Conservation (phyloP, 2,113 vertebrate species). For the Thymallus thymallus region DNA sequence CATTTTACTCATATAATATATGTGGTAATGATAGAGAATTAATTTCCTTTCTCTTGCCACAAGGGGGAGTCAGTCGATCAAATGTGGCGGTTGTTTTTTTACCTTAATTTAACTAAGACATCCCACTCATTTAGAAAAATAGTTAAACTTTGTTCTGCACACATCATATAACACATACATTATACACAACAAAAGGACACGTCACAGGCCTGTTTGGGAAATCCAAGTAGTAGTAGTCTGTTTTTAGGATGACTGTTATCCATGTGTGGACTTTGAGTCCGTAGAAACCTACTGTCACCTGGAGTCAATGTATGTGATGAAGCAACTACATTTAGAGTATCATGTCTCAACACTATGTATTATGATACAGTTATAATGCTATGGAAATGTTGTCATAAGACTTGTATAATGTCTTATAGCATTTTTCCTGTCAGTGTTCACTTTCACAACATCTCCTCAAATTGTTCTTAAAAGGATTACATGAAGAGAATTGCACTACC, state of each 20-base stretch:
- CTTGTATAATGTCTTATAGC: too few species aligned
- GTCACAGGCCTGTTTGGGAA: not conserved
- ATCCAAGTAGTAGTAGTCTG: not conserved
- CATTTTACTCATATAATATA: constrained; percentile 26
- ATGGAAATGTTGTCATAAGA: not conserved
- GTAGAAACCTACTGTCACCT: not conserved
- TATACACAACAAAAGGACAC: not conserved
- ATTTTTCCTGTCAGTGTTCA: not conserved
- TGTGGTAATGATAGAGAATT: not conserved
- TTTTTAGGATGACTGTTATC: not conserved
- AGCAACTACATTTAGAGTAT: not conserved
- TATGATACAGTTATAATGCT: not conserved
- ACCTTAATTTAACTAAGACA: too few species aligned
- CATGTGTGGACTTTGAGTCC: not conserved
- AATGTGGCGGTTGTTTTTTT: not conserved
- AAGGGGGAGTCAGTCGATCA: constrained; percentile 41
- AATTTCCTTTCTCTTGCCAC: constrained; percentile 31
- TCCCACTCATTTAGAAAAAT: not conserved
- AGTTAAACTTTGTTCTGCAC: not conserved
- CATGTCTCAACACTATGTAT: not conserved
- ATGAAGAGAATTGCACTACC: not conserved
- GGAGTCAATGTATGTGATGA: not conserved
- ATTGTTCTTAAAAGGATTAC: not conserved
- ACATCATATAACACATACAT: not conserved
- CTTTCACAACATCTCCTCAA: not conserved